A percentile compares a stretch with the other conserved stretches of the same genome.
phyloP scores from a whole-genome alignment of 2,113 vertebrate species.

The Tyrannus savana region DNA sequence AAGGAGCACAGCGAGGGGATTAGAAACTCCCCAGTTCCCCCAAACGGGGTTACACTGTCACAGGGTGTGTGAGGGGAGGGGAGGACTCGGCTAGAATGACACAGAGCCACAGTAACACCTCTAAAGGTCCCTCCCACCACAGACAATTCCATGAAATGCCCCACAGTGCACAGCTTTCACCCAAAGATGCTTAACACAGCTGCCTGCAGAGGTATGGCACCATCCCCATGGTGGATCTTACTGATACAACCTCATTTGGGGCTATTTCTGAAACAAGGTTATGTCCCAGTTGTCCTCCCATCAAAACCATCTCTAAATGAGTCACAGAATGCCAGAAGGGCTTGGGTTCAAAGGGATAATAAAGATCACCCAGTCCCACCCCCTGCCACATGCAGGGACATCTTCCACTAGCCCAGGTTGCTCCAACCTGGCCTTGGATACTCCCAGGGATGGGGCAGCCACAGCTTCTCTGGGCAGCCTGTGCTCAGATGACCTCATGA shows the following conservation, averaged over 20 bases:
- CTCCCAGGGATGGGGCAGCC: background rate
- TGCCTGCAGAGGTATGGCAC: background rate
- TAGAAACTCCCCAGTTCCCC: background rate
- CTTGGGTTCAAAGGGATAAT: background rate
- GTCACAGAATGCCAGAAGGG: background rate
- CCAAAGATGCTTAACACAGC: background rate
- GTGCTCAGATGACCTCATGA: background rate
- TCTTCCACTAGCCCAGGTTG: background rate
- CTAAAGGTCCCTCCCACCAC: background rate
- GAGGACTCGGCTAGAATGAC: background rate
- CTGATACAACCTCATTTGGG: background rate
- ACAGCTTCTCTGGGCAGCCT: background rate
- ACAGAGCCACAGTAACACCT: background rate
- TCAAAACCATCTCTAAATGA: background rate
- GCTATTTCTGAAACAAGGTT: background rate
- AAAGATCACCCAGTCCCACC: background rate
- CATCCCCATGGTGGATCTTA: background rate
- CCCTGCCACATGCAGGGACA: background rate
- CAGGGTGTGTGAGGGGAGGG: fast-evolving
- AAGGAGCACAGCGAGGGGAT: background rate
- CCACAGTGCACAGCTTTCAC: background rate
- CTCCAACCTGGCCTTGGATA: background rate
- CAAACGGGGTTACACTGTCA: fast-evolving
- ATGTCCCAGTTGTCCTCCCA: background rate
- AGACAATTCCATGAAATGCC: background rate